Evolutionary conservation across 2,113 vertebrate species (phyloP).

Genomic region (Strix aluco): DNA sequence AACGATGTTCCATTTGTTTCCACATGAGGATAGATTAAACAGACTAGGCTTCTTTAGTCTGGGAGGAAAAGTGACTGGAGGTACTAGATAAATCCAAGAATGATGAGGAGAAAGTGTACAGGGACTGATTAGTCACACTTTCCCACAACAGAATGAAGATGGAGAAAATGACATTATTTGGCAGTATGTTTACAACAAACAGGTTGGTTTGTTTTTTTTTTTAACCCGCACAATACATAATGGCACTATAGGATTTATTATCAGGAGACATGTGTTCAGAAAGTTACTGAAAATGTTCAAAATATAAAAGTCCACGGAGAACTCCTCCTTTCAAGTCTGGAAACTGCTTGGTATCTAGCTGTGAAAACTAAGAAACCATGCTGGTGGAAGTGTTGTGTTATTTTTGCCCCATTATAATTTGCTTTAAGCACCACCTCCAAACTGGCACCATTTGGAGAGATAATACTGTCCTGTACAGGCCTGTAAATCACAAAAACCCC

Average conservation of each 20-base stretch:
- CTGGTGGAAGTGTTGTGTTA: not conserved
- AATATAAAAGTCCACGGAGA: not conserved
- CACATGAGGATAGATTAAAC: conserved; percentile 45
- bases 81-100: conserved; percentile 45
- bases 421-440: not conserved
- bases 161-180: conserved; percentile 32
- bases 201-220: not conserved
- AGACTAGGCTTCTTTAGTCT: not conserved
- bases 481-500: not conserved
- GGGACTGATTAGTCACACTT: conserved; percentile 46
- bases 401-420: not conserved
- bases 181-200: not conserved
- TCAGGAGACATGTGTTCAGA: not conserved
- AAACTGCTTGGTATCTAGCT: not conserved
- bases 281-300: not conserved
- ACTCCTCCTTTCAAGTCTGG: not conserved
- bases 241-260: not conserved
- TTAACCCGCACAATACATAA: not conserved
- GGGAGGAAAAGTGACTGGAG: conserved; percentile 3
- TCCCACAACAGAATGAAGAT: not conserved
- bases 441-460: not conserved
- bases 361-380: not conserved
- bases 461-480: not conserved
- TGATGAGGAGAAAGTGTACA: conserved; percentile 10
- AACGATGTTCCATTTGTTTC: not conserved